Evolutionary conservation across 2,888 invertebrate species (phyloP).

Genomic region (Drosophila anceps): DNA sequence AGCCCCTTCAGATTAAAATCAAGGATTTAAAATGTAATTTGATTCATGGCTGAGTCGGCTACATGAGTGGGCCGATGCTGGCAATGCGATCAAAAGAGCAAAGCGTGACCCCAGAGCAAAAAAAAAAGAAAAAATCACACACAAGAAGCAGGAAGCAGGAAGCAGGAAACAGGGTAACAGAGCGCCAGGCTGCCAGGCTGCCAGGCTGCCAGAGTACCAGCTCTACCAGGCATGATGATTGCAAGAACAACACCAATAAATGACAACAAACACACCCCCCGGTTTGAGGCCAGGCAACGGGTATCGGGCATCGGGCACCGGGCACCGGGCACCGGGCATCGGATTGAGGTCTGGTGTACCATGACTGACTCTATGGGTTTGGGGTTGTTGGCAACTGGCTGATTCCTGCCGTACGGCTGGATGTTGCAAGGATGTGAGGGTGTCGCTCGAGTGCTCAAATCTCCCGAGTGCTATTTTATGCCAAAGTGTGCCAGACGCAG

Average conservation of each 20-base stretch:
- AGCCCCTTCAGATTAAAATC: conserved; percentile 84
- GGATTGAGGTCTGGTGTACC: conserved; percentile 14
- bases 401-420: conserved; percentile 58
- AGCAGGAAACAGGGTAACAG: conserved; percentile 13
- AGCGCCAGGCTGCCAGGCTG: neutral
- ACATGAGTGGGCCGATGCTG: conserved; percentile 10
- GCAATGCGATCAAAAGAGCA: conserved; percentile 75
- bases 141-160: conserved; percentile 22
- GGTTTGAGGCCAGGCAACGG: neutral
- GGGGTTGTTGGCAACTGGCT: conserved; percentile 47
- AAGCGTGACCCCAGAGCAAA: conserved; percentile 79
- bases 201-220: conserved; percentile 1
- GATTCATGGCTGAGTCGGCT: conserved; percentile 76
- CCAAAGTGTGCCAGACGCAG: conserved; percentile 82
- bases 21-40: conserved; percentile 85
- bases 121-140: too few species aligned
- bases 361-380: conserved; percentile 11
- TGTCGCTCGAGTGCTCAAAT: conserved; percentile 56
- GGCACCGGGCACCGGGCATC: too few species aligned
- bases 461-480: conserved; percentile 84
- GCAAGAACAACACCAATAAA: conserved; percentile 79
- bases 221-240: conserved; percentile 43
- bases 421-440: conserved; percentile 48
- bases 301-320: conserved; percentile 3
- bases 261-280: conserved; percentile 83